phyloP scores from a whole-genome alignment of 2,888 invertebrate species.

The Tipula confusa region DNA sequence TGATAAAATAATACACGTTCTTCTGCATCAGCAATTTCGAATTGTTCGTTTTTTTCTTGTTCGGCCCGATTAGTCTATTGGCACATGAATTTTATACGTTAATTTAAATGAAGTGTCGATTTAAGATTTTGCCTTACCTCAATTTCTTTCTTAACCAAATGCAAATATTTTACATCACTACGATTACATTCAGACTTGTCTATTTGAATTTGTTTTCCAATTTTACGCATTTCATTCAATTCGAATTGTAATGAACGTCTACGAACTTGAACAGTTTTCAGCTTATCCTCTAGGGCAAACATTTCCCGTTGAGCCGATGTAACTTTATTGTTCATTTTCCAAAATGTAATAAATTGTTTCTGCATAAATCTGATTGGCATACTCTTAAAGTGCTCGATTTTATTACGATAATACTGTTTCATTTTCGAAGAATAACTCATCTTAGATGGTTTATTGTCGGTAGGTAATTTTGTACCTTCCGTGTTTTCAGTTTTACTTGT shows the following conservation, averaged over 20 bases:
- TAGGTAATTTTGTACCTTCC: neutral
- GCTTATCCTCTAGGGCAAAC: conserved; percentile 25
- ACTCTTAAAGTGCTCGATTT: neutral
- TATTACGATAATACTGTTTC: neutral
- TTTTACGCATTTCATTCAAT: conserved; percentile 21
- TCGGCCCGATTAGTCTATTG: conserved; percentile 46
- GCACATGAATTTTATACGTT: neutral
- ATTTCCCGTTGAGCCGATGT: conserved; percentile 28
- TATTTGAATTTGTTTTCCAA: conserved; percentile 27
- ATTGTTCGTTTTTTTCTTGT: conserved; percentile 57
- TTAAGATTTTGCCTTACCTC: conserved; percentile 20
- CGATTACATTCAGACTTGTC: conserved; percentile 27
- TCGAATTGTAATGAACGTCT: conserved; percentile 6
- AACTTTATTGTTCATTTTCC: neutral
- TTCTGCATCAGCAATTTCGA: conserved; percentile 62
- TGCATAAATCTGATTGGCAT: neutral
- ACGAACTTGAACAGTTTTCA: conserved; percentile 5
- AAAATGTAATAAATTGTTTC: neutral
- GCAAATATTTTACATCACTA: conserved; percentile 29
- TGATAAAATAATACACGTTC: conserved; percentile 70
- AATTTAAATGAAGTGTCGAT: neutral
- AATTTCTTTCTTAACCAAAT: conserved; percentile 31
- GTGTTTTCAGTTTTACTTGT: neutral
- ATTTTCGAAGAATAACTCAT: neutral
- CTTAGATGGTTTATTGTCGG: neutral